Evolutionary conservation across 2,797 vertebrate genomes (phyloP), one percentile per base, ranked within the genome.

Genomic region (Remorina albescens): DNA sequence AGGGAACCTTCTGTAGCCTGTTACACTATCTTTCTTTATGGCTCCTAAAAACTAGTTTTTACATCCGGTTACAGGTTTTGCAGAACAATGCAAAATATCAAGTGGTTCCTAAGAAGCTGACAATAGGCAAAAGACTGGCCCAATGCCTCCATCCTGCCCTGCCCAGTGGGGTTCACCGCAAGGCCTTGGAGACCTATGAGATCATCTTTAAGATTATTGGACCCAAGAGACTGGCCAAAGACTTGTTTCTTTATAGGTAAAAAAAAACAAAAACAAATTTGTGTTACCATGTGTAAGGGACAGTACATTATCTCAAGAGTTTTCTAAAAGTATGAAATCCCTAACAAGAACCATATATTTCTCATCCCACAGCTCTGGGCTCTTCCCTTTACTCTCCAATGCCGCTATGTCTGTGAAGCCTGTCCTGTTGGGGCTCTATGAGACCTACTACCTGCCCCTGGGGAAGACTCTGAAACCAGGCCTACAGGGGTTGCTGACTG

Each of bases 201-300:
- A 97, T 99, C 13, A 99, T 99, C 87, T 99, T 99, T 91, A 99
- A 99, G 93, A 99, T 99, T 88, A 99, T 99, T 78, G 98, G 98
- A 42, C 95, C 96, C 82, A 99, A 99, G 87, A 96, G 98, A 80
- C 91, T 99, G 85, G 98, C 98, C 84, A 99, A 98, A 92, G 98
- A 99, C 87, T 97, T 99, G 69, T 99, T 99, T 91, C 95, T 99
- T 32, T 99, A 99, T 89, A 99, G 98, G 98, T 98, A 95, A 81
- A 21, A 2, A n/a, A n/a, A n/a, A n/a, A n/a, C n/a, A n/a, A n/a
- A n/a, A n/a, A n/a, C n/a, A n/a, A n/a, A n/a, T n/a, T 18, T 54
- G 30, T 56, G 18, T 12, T n/a, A 32, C 0, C 2, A 2, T 18
- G 11, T 30, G 2, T 18, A 50, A 6, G 30, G 36, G 23, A 16